Base-by-base conservation (phyloP, 1,140 invertebrate genomes). In the Aphelenchoides avenae region DNA sequence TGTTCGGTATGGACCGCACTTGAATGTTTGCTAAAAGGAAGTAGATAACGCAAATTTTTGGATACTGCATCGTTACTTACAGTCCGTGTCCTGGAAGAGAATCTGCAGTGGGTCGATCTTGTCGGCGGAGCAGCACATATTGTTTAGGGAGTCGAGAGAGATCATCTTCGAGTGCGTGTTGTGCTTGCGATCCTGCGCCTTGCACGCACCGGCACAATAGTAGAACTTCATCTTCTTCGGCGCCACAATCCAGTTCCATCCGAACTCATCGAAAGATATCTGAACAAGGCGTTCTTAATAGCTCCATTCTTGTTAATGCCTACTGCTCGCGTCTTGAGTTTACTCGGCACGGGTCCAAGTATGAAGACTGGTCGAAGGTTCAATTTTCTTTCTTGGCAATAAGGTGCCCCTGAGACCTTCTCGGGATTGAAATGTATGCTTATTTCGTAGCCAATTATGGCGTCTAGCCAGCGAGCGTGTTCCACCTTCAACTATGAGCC, bases 201-300 rank as follows among this genome's bases (percentile, higher is more conserved):
- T 3, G 34, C 51, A 52, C 9, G 13, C 20, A 3, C 51, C 51
- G 6, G 15, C 27, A 26, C 51, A 52, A 20, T 52, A 52, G 15
- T 13, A 52, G n/a, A 52, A 24, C n/a, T 52, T 0, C 11, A 52
- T 0, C 0, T n/a, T 24, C 1, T 27, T 52, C 1, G 51, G 44
- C 2, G 51, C 44, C 29, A 52, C 49, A n/a, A 52, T 52, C 18
- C 39, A 52, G 26, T 52, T 29, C 51, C 51, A 52, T 3, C 34
- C 20, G 1, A 52, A 49, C 7, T 51, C 22, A 27, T 52, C 44
- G 49, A 52, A 52, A 13, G 47, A 49, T 3, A 49, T 11, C 47
- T 49, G 26, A 33, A 33, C 15, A 34, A n/a, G 20, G 1, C 3
- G 22, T n/a, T n/a, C n/a, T n/a, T n/a, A n/a, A n/a, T n/a, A n/a